A percentile compares a stretch with the other conserved stretches of the same genome.
phyloP scores from a whole-genome alignment of 2,113 vertebrate genomes.

The Vulpes vulpes region DNA sequence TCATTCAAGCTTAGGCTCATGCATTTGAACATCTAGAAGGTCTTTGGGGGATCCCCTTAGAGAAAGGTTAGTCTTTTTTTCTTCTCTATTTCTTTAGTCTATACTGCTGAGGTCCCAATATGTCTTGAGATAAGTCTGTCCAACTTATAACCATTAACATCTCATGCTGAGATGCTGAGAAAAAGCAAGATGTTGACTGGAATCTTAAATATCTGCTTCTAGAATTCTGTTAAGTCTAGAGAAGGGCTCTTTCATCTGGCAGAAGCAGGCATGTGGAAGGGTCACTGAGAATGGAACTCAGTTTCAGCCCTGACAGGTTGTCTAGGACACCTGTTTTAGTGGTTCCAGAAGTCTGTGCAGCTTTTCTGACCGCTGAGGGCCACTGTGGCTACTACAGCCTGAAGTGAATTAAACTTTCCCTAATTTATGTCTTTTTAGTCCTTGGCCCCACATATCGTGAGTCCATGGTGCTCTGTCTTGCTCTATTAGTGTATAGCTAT shows the following conservation, averaged over 20 bases:
- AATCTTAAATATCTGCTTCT: not conserved
- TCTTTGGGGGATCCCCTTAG: not conserved
- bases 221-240: not conserved
- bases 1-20: not conserved
- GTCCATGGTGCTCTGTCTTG: not conserved
- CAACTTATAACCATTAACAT: not conserved
- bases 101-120: not conserved
- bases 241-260: not conserved
- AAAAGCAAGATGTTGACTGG: not conserved
- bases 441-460: not conserved
- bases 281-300: not conserved
- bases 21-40: not conserved
- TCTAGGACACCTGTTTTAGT: not conserved
- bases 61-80: not conserved
- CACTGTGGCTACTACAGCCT: not conserved
- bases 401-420: constrained; percentile 24
- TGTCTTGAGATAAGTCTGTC: not conserved
- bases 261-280: not conserved
- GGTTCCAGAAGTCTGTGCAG: not conserved
- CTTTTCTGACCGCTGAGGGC: not conserved
- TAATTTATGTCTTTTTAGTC: constrained; percentile 64
- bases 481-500: constrained; percentile 19
- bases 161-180: not conserved
- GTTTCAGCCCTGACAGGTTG: not conserved
- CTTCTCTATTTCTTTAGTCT: not conserved